Evolutionary conservation across 2,797 vertebrate species (phyloP).

Genomic region (Otolemur crassicaudatus): DNA sequence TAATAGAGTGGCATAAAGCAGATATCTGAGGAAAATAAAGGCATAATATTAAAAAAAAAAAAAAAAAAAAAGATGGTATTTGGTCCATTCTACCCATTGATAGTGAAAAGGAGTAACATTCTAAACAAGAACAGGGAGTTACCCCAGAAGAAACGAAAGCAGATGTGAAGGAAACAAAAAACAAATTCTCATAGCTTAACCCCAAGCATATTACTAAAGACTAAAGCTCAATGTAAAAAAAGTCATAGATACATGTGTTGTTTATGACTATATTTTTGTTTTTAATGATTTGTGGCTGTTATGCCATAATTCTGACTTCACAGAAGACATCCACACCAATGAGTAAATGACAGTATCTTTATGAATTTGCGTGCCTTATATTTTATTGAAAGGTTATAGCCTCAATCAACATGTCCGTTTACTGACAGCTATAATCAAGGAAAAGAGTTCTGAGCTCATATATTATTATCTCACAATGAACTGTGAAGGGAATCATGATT

Average conservation of each 20-base stretch:
- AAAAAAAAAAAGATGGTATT: neutral
- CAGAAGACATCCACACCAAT: neutral
- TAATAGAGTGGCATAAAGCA: neutral
- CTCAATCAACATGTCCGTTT: constrained; percentile 57
- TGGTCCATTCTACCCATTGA: neutral
- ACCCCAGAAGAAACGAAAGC: neutral
- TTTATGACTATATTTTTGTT: constrained; percentile 4
- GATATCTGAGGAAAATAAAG: neutral
- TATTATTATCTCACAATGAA: constrained; percentile 52
- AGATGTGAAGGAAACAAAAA: neutral
- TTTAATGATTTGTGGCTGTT: neutral
- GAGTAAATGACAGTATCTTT: constrained; percentile 32
- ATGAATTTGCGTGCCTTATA: constrained; percentile 41
- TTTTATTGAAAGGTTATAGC: constrained; percentile 47
- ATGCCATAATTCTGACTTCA: neutral
- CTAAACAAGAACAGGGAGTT: neutral
- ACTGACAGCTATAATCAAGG: constrained; percentile 59
- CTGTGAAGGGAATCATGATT: constrained; percentile 40
- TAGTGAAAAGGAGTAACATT: neutral
- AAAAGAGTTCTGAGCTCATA: constrained; percentile 45
- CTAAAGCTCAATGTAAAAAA: constrained; percentile 18
- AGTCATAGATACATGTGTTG: neutral
- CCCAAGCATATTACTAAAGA: neutral
- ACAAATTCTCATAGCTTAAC: neutral
- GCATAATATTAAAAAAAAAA: neutral